These are phyloP conservation scores for Calameuta idolon DNA, from an alignment of 2,888 invertebrate genomes.

Conservation along the genomic window DNA sequence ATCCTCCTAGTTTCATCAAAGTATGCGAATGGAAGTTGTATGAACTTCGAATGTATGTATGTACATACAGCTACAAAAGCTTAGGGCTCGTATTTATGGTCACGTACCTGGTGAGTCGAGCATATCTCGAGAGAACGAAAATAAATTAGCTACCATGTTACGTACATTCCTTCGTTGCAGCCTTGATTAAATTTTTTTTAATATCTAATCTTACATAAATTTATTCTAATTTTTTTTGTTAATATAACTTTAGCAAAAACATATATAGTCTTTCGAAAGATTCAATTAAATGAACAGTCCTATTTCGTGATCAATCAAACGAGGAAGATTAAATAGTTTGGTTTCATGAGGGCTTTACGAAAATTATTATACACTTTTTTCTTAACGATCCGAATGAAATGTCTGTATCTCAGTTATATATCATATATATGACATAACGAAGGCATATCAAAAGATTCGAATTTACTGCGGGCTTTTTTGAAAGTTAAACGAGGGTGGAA, in stretches of 20 bases:
- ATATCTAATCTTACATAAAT: neutral
- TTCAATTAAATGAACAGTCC: neutral
- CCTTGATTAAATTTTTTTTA: neutral
- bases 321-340: neutral
- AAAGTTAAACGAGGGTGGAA: neutral
- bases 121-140: neutral
- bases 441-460: neutral
- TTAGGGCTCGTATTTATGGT: neutral
- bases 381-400: neutral
- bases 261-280: neutral
- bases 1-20: neutral
- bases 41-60: no score
- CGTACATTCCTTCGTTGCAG: neutral
- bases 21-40: neutral
- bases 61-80: neutral
- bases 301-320: neutral
- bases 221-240: neutral
- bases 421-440: neutral
- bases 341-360: neutral
- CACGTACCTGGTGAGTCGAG: neutral
- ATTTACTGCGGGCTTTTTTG: neutral
- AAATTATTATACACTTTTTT: neutral
- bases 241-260: neutral
- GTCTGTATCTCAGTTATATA: neutral
- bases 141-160: neutral